Base-by-base conservation (phyloP, 2,888 invertebrate species). In the Chorisops tibialis region DNA sequence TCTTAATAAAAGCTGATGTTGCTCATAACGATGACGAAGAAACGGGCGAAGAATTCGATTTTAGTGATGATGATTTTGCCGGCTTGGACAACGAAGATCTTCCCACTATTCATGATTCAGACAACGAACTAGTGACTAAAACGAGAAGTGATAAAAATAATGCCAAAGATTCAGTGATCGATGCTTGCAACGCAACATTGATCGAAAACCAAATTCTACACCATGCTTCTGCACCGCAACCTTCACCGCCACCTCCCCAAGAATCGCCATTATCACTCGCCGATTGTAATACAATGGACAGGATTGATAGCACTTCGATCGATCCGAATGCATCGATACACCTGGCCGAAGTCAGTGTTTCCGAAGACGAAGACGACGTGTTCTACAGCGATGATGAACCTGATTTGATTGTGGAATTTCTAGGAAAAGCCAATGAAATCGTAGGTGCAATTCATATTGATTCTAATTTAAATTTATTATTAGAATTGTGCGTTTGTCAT, bases 381-480 rank as follows among this genome's bases (percentile, higher is more conserved):
- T 66, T 66, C 58, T 64, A 63, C 48, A 67, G 58, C 24, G 70
- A 69, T 51, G 69, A 72, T 52, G 51, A 51, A 22, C 71, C 73
- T 66, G 72, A 71, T 67, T 65, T 73, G 43, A 70, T 76, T 65
- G 73, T 75, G 38, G 71, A 75, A 64, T 74, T 74, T 67, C 68
- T 76, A 65, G 75, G 71, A 64, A 72, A 72, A 69, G 69, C 72
- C 49, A 74, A 74, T 72, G 70, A 70, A 68, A 73, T 75, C 70
- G 75, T 76, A 75, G 69, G 72, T 70, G 63, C 64, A 63, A 19
- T 47, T 47, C 16, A 19, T 47, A 39, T 14, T 39, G 12, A 39
- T 39, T 11, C 6, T 39, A 39, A 39, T 3, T 2, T 9, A 9
- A 35, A 2, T 30, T 30, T 30, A 30, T 30, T 9, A 7, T 41